Evolutionary conservation across 2,797 vertebrate species (phyloP).

Genomic region (Macrochelys suwanniensis): DNA sequence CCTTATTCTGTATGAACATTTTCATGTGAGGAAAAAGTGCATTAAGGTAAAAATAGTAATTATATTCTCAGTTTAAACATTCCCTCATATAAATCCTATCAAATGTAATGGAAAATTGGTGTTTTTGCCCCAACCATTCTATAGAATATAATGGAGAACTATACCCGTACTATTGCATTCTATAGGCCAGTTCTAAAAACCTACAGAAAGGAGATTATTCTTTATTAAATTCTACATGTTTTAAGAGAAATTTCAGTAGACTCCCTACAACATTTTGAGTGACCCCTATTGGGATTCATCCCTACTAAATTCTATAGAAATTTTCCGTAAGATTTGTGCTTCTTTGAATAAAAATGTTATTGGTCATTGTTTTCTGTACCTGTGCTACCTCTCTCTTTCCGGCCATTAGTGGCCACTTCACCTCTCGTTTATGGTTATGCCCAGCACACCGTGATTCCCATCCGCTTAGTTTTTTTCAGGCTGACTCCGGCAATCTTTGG

Average conservation of each 20-base stretch:
- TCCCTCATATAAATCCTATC: slow-evolving; percentile 28
- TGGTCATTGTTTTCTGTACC: background rate
- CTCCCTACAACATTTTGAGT: background rate
- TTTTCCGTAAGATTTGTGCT: background rate
- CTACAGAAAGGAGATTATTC: background rate
- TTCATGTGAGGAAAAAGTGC: background rate
- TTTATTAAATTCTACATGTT: background rate
- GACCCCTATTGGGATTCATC: background rate
- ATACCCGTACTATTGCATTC: background rate
- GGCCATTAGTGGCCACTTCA: background rate
- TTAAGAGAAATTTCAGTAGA: background rate
- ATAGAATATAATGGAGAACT: slow-evolving; percentile 5
- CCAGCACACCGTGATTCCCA: background rate
- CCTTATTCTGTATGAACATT: background rate
- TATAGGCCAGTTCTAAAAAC: background rate
- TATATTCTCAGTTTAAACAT: background rate
- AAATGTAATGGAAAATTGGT: background rate
- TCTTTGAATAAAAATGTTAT: background rate
- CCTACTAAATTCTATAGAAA: background rate
- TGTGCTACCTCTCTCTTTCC: background rate
- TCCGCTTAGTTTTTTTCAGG: background rate
- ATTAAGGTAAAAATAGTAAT: slow-evolving; percentile 51
- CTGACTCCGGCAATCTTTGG: background rate
- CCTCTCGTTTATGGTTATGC: background rate
- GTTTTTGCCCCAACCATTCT: slow-evolving; percentile 22